Percentiles rank a stretch among this genome's conserved stretches.
Evolutionary conservation across 2,888 invertebrate genomes (phyloP).

Genomic region (Drosophila picticornis): DNA sequence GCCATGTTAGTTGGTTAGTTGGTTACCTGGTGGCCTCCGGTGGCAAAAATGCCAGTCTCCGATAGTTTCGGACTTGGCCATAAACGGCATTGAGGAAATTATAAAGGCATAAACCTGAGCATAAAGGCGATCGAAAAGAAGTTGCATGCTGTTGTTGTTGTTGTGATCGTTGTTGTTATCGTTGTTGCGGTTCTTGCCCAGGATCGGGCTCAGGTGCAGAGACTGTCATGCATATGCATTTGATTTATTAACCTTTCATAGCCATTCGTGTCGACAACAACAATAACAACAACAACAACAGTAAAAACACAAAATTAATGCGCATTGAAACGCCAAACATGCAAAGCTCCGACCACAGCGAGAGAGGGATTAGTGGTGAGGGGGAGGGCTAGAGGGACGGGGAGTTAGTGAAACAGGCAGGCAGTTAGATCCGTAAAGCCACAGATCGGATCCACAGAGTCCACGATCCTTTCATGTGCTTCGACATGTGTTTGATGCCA

Average conservation of each 20-base stretch:
- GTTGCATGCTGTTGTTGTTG: too few relatives aligned
- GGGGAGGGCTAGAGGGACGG: neutral
- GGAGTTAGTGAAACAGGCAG: neutral
- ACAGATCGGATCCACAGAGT: slow-evolving; percentile 32
- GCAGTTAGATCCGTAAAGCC: slow-evolving; percentile 15
- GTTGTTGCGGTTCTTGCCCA: too few relatives aligned
- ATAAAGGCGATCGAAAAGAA: slow-evolving; percentile 20
- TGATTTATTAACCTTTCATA: slow-evolving; percentile 81
- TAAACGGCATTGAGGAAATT: slow-evolving; percentile 78
- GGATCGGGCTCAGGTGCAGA: slow-evolving; percentile 68
- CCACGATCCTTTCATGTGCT: slow-evolving; percentile 76
- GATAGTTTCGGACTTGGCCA: slow-evolving; percentile 45
- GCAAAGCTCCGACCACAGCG: slow-evolving; percentile 51
- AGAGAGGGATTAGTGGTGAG: neutral
- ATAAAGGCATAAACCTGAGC: slow-evolving; percentile 72
- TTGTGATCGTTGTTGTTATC: too few relatives aligned
- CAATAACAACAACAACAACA: slow-evolving; percentile 56
- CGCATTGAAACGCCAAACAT: slow-evolving; percentile 81
- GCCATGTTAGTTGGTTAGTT: slow-evolving; percentile 18
- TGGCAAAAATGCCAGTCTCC: slow-evolving; percentile 20
- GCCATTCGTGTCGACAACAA: slow-evolving; percentile 79
- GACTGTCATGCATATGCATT: slow-evolving; percentile 76
- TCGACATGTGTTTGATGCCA: slow-evolving; percentile 80
- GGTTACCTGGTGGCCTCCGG: slow-evolving; percentile 32
- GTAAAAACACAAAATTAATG: slow-evolving; percentile 72